phyloP scores from a whole-genome alignment of 2,797 vertebrate genomes.

The Hypotaenidia okinawae region DNA sequence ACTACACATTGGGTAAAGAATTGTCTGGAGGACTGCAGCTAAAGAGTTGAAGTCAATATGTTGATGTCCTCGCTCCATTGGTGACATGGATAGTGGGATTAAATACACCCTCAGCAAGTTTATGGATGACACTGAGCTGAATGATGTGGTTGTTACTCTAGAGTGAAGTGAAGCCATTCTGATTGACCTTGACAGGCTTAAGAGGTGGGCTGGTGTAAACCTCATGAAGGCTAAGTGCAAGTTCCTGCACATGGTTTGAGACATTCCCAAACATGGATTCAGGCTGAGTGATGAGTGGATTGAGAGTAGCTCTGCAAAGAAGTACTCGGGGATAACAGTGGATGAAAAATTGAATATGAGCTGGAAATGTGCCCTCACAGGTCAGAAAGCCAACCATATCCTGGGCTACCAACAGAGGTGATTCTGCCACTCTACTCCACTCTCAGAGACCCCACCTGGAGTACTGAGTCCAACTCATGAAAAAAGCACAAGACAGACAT shows the following conservation, averaged over 20 bases:
- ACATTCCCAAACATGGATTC: not conserved
- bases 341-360: not conserved
- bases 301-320: not conserved
- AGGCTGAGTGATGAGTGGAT: not conserved
- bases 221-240: not conserved
- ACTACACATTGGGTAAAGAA: not conserved
- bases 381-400: not conserved
- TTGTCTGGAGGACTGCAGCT: too few relatives aligned
- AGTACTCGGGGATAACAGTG: not conserved
- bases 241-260: not conserved
- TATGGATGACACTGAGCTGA: not conserved
- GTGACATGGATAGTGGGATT: too few relatives aligned
- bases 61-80: not conserved
- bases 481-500: not conserved
- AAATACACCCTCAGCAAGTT: not conserved
- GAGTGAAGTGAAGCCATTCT: not conserved
- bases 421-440: not conserved
- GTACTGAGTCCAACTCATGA: not conserved
- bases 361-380: fast-evolving
- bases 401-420: not conserved
- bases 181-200: not conserved
- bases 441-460: not conserved
- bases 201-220: fast-evolving
- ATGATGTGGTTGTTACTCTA: too few relatives aligned
- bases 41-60: not conserved